Percentiles rank a stretch among this genome's conserved stretches.
Evolutionary conservation across 2,113 vertebrate species (phyloP).

Genomic region (Crypturellus undulatus): DNA sequence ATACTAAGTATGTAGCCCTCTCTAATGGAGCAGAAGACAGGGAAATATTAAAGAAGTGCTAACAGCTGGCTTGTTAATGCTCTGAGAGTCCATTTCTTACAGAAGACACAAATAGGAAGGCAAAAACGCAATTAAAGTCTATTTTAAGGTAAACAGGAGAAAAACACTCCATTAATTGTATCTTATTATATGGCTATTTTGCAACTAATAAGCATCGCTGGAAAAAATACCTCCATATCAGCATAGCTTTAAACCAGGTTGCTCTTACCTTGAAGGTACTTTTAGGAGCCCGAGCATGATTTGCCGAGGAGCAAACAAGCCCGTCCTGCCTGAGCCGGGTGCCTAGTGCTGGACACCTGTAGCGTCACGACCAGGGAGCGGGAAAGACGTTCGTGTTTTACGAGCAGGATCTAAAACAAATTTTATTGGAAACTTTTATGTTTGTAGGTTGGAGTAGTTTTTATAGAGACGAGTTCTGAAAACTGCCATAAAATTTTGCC

Average conservation of each 20-base stretch:
- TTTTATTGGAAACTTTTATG: constrained; percentile 85
- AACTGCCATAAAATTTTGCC: constrained; percentile 84
- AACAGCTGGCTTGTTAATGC: constrained; percentile 70
- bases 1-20: constrained; percentile 34
- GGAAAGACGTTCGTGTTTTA: constrained; percentile 73
- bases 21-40: constrained; percentile 53
- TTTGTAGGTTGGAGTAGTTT: constrained; percentile 79
- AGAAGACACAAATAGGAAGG: constrained; percentile 43
- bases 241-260: background rate
- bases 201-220: background rate
- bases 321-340: fast-evolving
- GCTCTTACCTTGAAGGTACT: background rate
- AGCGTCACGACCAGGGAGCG: constrained; percentile 31
- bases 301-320: fast-evolving
- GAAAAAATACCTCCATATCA: background rate
- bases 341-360: constrained; percentile 48
- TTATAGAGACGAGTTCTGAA: constrained; percentile 83
- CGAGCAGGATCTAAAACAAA: constrained; percentile 76
- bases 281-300: background rate
- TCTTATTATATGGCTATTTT: background rate
- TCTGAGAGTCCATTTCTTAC: constrained; percentile 22
- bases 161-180: background rate
- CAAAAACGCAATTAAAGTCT: constrained; percentile 35
- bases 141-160: constrained; percentile 21
- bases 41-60: constrained; percentile 58